Conservation (phyloP, 2,113 vertebrate species). For the Chaenogobius annularis region DNA sequence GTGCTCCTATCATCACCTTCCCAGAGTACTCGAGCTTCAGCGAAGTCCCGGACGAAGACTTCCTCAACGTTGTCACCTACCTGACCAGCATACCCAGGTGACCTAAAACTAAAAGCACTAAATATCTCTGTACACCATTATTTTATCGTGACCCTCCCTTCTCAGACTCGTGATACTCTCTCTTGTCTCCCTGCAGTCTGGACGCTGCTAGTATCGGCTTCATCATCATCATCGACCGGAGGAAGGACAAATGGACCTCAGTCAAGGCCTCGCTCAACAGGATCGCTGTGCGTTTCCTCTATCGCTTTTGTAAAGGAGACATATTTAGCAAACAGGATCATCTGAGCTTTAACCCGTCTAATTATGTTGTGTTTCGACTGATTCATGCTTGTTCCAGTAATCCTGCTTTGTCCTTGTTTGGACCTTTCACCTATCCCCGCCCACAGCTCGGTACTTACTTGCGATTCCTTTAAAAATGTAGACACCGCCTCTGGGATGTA, state of each 20-base stretch:
- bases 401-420: too few species aligned
- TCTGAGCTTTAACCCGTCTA: too few species aligned
- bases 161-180: background rate
- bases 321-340: too few species aligned
- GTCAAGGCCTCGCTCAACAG: conserved; percentile 89
- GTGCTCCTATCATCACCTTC: conserved; percentile 92
- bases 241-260: conserved; percentile 95
- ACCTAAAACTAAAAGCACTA: background rate
- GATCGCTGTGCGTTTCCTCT: conserved; percentile 85
- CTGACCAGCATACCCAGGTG: conserved; percentile 95
- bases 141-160: background rate
- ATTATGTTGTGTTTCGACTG: too few species aligned
- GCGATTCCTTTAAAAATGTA: too few species aligned
- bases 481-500: too few species aligned
- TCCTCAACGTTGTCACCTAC: conserved; percentile 91
- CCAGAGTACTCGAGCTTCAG: conserved; percentile 89
- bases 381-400: too few species aligned
- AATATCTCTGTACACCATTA: background rate
- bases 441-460: too few species aligned
- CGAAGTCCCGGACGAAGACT: conserved; percentile 90
- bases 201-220: conserved; percentile 96
- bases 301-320: background rate
- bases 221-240: conserved; percentile 90
- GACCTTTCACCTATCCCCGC: too few species aligned
- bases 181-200: conserved; percentile 77